phyloP scores from a whole-genome alignment of 1,140 invertebrate genomes.

The Dendrolimus kikuchii region DNA sequence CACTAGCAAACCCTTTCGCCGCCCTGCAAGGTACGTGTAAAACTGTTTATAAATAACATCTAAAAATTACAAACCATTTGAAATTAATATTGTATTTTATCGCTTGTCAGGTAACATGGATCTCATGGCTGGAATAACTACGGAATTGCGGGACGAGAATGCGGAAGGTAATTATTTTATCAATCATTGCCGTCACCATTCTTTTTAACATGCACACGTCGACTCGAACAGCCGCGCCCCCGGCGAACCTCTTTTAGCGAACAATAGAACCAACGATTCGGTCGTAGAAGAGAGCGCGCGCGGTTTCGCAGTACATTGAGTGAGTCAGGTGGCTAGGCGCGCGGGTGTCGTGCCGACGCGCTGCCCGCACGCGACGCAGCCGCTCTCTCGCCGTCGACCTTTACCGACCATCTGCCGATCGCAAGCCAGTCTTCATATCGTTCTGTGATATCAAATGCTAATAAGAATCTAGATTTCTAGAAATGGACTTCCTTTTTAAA shows the following conservation, averaged over 20 bases:
- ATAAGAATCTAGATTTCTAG: not conserved
- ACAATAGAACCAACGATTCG: conserved; percentile 24
- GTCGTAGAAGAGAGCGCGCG: conserved; percentile 53
- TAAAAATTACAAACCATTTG: conserved; percentile 3
- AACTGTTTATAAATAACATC: conserved; percentile 1
- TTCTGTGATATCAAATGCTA: conserved; percentile 11
- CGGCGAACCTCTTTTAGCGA: conserved; percentile 50
- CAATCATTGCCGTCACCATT: conserved; percentile 39
- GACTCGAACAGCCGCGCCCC: conserved; percentile 69
- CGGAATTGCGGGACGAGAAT: conserved; percentile 58
- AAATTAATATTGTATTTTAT: conserved; percentile 1
- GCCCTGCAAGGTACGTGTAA: conserved; percentile 49
- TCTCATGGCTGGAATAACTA: conserved; percentile 56
- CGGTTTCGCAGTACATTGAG: conserved; percentile 21
- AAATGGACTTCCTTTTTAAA: too few relatives aligned
- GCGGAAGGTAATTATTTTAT: conserved; percentile 55
- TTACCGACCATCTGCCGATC: conserved; percentile 2
- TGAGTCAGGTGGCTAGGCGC: conserved; percentile 49
- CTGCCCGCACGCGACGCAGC: conserved; percentile 11
- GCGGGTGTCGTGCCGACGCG: conserved; percentile 56
- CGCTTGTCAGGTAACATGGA: conserved; percentile 53
- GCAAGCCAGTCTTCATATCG: too few relatives aligned
- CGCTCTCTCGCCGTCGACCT: conserved; percentile 17
- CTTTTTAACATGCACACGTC: conserved; percentile 65
- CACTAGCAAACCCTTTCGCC: conserved; percentile 60